Percentiles rank a stretch among this genome's conserved stretches.
These are phyloP conservation scores for Mactromeris polynyma DNA, from an alignment of 2,888 invertebrate species.

Conservation along the genomic window DNA sequence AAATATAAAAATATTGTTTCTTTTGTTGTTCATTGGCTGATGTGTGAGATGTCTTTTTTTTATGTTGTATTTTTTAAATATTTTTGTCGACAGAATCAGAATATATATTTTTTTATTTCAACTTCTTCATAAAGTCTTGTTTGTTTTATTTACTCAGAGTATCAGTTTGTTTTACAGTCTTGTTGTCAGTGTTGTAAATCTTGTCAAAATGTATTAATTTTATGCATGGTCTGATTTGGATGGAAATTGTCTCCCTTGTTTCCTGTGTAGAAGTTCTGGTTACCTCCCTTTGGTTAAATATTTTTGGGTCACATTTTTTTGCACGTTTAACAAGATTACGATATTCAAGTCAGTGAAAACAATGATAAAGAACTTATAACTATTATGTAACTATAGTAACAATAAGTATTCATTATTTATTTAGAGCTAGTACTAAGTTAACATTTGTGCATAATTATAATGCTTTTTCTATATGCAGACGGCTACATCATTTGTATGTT, in stretches of 20 bases:
- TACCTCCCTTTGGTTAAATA: slow-evolving; percentile 4
- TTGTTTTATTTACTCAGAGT: not conserved
- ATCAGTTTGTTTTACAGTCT: not conserved
- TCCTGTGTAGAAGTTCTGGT: not conserved
- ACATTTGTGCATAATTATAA: slow-evolving; percentile 5
- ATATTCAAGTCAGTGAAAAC: not conserved
- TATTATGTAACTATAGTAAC: no score
- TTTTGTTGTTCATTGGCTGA: not conserved
- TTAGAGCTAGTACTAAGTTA: not conserved
- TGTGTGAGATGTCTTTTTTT: not conserved
- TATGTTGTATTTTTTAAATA: not conserved
- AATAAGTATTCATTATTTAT: not conserved
- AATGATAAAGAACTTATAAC: not conserved
- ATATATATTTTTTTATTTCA: not conserved
- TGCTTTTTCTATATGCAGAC: slow-evolving; percentile 37
- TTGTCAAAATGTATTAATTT: not conserved
- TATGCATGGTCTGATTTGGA: slow-evolving; percentile 4
- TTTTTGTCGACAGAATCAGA: not conserved
- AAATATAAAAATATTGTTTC: no score
- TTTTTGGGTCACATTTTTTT: not conserved
- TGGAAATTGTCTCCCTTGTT: not conserved
- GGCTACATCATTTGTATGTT: slow-evolving; percentile 23
- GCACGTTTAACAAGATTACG: not conserved
- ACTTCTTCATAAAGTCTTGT: not conserved
- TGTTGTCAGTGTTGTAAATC: not conserved